Evolutionary conservation across 2,113 vertebrate species (phyloP), one percentile per base, ranked within the genome.

Genomic region (Chrysemys picta): DNA sequence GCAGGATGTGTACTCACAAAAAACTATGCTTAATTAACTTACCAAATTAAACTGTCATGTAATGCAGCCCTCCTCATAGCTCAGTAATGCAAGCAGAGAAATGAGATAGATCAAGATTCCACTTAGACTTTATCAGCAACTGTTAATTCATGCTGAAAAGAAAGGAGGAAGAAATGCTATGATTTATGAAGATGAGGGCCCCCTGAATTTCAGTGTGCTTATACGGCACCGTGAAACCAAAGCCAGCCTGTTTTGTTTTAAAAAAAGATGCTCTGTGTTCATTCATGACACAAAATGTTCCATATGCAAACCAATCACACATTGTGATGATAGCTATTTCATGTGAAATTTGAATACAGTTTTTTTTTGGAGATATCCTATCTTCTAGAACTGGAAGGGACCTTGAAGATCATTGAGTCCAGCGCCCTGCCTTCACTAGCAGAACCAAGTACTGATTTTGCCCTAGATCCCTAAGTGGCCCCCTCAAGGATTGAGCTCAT

Each of bases 21-120:
- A 93, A 95, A 35, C 90, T 90, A 54, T 27, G 90, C 93, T 92
- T 94, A 93, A 92, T 91, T 96, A 96, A 93, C 96, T 97, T 89
- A 96, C 91, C 94, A 89, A 92, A 89, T 57, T 47, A 81, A 87
- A 65, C 93, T 56, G 25, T 12, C 94, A 89, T 5, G 0, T 88
- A 89, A 91, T 49, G 76, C 85, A 89, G 85, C 92, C 96, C 94
- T 96, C 97, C 95, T 96, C 0, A 0, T 88, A 87, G 94, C 81
- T 90, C 95, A 91, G 93, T 0, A 50, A 97, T 93, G 93, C 91
- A 90, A 78, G 50, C 38, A 89, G 45, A 19, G 35, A 80, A 82
- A 94, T 54, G 3, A 38, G 84, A 85, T 38, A 86, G 89, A 95
- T 94, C 72, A 95, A 95, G 91, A 76, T 85, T 72, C 89, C 47